phyloP scores from a whole-genome alignment of 30 jellyfish, hydroid and myxozoan genomes.

The Cassiopea xamachana region DNA sequence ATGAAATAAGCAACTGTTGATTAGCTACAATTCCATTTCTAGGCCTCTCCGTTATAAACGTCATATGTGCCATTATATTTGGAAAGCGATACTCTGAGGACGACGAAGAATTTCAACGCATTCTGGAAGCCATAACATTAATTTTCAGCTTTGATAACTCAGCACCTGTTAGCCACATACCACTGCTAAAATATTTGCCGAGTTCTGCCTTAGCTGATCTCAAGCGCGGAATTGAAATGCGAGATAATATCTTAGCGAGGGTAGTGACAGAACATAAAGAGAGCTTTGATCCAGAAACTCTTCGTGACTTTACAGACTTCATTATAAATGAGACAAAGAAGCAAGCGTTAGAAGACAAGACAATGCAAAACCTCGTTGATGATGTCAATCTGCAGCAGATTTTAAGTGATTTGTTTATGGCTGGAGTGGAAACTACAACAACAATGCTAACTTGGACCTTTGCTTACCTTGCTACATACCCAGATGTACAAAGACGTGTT shows the following conservation, averaged over 20 bases:
- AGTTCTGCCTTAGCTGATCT: conserved; percentile 25
- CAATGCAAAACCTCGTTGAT: neutral
- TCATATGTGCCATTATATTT: conserved; percentile 65
- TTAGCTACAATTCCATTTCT: neutral
- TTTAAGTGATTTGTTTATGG: conserved; percentile 61
- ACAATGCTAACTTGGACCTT: conserved; percentile 74
- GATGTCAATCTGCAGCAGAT: conserved; percentile 61
- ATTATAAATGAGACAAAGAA: conserved; percentile 14
- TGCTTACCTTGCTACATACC: conserved; percentile 69
- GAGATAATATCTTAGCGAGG: conserved; percentile 41
- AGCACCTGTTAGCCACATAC: conserved; percentile 31
- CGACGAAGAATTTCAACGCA: conserved; percentile 25
- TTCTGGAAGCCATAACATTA: conserved; percentile 50
- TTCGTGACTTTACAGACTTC: conserved; percentile 75
- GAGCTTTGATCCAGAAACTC: conserved; percentile 57
- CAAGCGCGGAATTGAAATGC: conserved; percentile 30
- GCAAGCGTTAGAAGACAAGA: conserved; percentile 15
- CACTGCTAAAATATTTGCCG: conserved; percentile 82
- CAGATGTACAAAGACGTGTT: conserved; percentile 59
- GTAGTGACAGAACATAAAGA: conserved; percentile 44
- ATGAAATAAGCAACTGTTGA: too few species aligned
- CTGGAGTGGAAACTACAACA: conserved; percentile 74
- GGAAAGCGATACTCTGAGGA: conserved; percentile 31
- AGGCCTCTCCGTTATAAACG: conserved; percentile 64
- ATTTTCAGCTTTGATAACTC: neutral